Evolutionary conservation across 2,888 invertebrate genomes (phyloP), one percentile per base, ranked within the genome.

Genomic region (Lochmaea crataegi): DNA sequence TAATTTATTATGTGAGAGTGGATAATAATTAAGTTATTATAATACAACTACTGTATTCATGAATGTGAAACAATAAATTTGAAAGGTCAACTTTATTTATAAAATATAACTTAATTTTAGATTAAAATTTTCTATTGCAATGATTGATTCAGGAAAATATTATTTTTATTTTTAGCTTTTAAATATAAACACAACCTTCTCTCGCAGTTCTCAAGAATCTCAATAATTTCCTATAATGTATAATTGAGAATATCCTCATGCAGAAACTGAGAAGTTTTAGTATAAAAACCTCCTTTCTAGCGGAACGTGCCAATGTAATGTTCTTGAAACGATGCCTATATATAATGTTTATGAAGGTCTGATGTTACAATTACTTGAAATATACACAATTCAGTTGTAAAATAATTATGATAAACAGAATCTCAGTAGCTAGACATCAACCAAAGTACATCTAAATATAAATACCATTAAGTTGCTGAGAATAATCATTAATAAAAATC

Each of bases 241-340:
- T n/a, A n/a, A n/a, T n/a, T n/a, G n/a, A n/a, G n/a, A n/a, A n/a
- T n/a, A n/a, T n/a, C n/a, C n/a, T n/a, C n/a, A n/a, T n/a, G n/a
- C n/a, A n/a, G n/a, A n/a, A n/a, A n/a, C n/a, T n/a, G n/a, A n/a
- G n/a, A n/a, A n/a, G n/a, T n/a, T n/a, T n/a, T n/a, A n/a, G n/a
- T n/a, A n/a, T n/a, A n/a, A n/a, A n/a, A n/a, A n/a, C 10, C 16
- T 53, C 18, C 16, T 51, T 6, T 51, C 51, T 51, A 51, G 51
- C 7, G n/a, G 58, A 48, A 66, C n/a, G 2, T 53, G 38, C 53
- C 76, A 76, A 76, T 74, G 75, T 63, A 71, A 77, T 70, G 73
- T 56, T 75, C 75, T 76, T 77, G 76, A 77, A 63, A 72, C 61
- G 67, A 58, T 71, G 22, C 67, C 66, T 70, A 66, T 70, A 73